Evolutionary conservation across 2,888 invertebrate genomes (phyloP), one percentile per base, ranked within the genome.

Genomic region (Octonoba sinensis): DNA sequence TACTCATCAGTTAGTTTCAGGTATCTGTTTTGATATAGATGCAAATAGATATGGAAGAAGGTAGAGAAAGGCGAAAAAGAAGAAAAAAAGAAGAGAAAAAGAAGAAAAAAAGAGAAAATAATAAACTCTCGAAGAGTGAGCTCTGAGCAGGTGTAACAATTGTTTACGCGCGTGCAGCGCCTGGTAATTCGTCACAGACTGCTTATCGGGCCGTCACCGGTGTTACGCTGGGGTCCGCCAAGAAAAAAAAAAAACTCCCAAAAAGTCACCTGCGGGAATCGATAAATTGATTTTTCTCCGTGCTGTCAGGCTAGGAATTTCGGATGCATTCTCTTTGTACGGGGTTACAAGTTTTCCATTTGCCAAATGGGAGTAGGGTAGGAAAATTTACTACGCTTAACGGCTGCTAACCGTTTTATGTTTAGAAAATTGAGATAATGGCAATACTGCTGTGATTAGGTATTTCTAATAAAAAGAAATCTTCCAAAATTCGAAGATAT

Each of bases 81-180:
- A 18, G 44, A 44, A 44, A n/a, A 64, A 46, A 18, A 59, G 6
- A 24, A 2, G 24, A 22, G 20, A 12, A 6, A 59, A 12, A 36
- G 18, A 64, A 64, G n/a, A 64, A 36, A 11, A 18, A 64, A 59
- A 59, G 59, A n/a, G 27, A 8, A 8, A 3, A 8, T 36, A 36
- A 36, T 11, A 36, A 36, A 36, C 36, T 36, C 36, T 6, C 6
- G 36, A 36, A 8, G 36, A 36, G 36, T 8, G 36, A 36, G 36
- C 36, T 36, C 36, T 36, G 27, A 22, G 75, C 75, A 75, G 75
- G 75, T 75, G 75, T 75, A 57, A 51, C 75, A 67, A 75, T 75
- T 75, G 60, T 60, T 75, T 75, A 75, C 59, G 67, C 54, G 20
- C 67, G 60, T 60, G 75, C 59, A 65, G 57, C n/a, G 18, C n/a